These are phyloP conservation scores for Scylla paramamosain DNA, from an alignment of 1,140 invertebrate species.

Conservation along the genomic window DNA sequence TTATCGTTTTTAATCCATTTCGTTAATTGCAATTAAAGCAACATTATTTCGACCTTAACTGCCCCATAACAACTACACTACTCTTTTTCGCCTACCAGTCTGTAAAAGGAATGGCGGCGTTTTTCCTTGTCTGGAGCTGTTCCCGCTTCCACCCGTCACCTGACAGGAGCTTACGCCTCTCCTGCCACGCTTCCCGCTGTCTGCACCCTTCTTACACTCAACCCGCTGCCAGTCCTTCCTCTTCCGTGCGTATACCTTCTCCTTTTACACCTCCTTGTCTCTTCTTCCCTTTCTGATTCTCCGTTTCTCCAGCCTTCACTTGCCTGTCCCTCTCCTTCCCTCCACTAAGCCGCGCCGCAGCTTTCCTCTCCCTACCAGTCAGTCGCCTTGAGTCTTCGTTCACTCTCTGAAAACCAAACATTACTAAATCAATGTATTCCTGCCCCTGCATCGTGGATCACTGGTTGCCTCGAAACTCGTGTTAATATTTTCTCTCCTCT, in stretches of 20 bases:
- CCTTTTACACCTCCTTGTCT: not conserved
- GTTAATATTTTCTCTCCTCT: too few species aligned
- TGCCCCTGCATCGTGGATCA: too few species aligned
- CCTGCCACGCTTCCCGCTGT: not conserved
- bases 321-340: not conserved
- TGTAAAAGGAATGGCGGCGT: not conserved
- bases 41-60: not conserved
- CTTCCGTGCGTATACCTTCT: not conserved
- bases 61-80: not conserved
- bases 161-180: not conserved
- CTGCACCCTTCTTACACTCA: not conserved
- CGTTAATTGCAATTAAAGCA: not conserved
- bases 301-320: not conserved
- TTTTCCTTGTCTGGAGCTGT: not conserved
- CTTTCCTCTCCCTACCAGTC: not conserved
- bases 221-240: not conserved
- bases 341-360: not conserved
- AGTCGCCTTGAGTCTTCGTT: too few species aligned
- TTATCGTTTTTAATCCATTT: too few species aligned
- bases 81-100: not conserved
- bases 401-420: too few species aligned
- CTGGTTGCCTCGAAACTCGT: too few species aligned
- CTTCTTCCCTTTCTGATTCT: not conserved
- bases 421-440: too few species aligned
- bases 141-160: not conserved